Evolutionary conservation across 1,140 invertebrate genomes (phyloP).

Genomic region (Bombus turneri): DNA sequence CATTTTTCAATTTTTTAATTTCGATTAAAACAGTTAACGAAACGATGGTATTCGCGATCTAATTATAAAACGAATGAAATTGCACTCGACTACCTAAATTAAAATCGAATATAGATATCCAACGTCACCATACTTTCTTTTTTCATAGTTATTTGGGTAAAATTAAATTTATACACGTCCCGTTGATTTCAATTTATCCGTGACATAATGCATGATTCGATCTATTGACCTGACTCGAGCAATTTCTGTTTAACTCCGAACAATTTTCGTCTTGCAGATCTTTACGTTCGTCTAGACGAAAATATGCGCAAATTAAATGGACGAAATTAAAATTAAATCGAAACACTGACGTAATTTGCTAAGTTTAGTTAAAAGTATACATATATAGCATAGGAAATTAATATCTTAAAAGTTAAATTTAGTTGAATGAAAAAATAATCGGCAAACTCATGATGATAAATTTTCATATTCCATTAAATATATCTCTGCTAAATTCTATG

Average conservation of each 20-base stretch:
- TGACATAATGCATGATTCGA: background rate
- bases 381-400: too few relatives aligned
- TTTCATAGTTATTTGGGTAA: background rate
- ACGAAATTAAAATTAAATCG: background rate
- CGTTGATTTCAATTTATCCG: background rate
- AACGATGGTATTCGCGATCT: background rate
- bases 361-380: background rate
- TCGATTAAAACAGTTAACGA: background rate
- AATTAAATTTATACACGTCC: background rate
- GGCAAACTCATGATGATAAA: too few relatives aligned
- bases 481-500: background rate
- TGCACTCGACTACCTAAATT: background rate
- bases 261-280: background rate
- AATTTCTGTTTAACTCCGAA: background rate
- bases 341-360: background rate
- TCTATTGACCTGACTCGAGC: background rate
- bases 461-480: background rate
- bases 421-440: too few relatives aligned
- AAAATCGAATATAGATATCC: background rate
- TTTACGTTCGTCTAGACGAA: background rate
- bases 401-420: too few relatives aligned
- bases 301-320: background rate
- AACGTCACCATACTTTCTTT: background rate
- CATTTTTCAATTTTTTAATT: background rate
- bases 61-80: background rate